Evolutionary conservation across 2,888 invertebrate species (phyloP).

Genomic region (Leucophenga maculata): DNA sequence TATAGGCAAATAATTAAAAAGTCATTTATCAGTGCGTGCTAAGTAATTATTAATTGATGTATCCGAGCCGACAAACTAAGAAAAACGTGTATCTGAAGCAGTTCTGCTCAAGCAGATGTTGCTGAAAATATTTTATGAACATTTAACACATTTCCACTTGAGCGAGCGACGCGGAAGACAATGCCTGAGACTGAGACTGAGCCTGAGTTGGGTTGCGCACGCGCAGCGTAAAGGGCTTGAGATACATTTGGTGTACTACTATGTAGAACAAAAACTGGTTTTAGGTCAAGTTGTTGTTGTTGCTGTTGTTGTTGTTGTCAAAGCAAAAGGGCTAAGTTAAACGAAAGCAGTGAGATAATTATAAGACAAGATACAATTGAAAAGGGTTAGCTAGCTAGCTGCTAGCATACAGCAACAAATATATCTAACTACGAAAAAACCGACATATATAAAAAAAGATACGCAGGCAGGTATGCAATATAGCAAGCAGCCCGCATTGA

Average conservation of each 20-base stretch:
- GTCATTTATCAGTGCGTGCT: conserved; percentile 43
- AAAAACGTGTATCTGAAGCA: background rate
- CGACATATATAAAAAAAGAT: too few species aligned
- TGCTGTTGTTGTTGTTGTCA: too few species aligned
- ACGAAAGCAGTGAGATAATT: conserved; percentile 20
- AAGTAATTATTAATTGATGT: conserved; percentile 29
- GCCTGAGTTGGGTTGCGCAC: conserved; percentile 34
- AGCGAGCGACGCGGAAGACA: conserved; percentile 27
- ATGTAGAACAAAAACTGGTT: conserved; percentile 15
- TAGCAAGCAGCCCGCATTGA: conserved; percentile 9
- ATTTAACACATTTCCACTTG: conserved; percentile 54
- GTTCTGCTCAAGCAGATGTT: too few species aligned
- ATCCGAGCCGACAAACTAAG: conserved; percentile 16
- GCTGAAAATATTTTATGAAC: conserved; percentile 31
- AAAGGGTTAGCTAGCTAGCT: conserved; percentile 23
- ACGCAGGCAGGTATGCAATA: background rate
- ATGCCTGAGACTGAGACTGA: conserved; percentile 23
- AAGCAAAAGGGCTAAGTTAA: conserved; percentile 23
- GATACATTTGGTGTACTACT: too few species aligned
- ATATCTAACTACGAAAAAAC: background rate
- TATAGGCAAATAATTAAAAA: conserved; percentile 49
- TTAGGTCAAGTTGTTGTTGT: conserved; percentile 7
- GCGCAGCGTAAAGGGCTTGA: background rate
- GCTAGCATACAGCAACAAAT: background rate
- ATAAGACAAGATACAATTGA: conserved; percentile 9